phyloP scores from a whole-genome alignment of 2,113 vertebrate genomes.

The Mionectes macconnelli region DNA sequence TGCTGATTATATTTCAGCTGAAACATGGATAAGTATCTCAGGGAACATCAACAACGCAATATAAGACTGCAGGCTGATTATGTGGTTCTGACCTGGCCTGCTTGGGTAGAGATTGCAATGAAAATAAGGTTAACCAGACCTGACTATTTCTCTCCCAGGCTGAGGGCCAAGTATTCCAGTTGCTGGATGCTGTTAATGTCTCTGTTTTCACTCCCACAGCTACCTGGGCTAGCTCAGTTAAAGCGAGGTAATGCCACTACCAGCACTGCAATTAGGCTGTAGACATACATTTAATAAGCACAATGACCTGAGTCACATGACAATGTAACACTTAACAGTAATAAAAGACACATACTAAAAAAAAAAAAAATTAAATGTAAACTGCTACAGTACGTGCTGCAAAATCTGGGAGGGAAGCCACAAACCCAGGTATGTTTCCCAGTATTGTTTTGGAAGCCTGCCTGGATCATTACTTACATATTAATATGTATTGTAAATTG shows the following conservation, averaged over 20 bases:
- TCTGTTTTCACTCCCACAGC: background rate
- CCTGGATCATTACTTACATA: background rate
- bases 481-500: background rate
- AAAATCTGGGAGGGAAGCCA: background rate
- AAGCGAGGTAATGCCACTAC: background rate
- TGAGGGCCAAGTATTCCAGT: background rate
- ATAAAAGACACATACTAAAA: background rate
- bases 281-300: rapidly evolving
- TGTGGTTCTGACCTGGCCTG: background rate
- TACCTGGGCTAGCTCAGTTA: background rate
- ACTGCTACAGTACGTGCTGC: background rate
- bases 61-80: background rate
- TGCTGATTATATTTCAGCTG: background rate
- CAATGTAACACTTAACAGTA: background rate
- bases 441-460: background rate
- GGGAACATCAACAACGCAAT: background rate
- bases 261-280: background rate
- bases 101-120: background rate
- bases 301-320: background rate
- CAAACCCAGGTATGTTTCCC: background rate
- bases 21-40: rapidly evolving
- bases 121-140: background rate
- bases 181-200: background rate
- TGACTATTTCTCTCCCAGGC: background rate
- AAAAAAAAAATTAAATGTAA: background rate